Evolutionary conservation across 1,140 invertebrate genomes (phyloP).

Genomic region (Frieseomelitta varia): DNA sequence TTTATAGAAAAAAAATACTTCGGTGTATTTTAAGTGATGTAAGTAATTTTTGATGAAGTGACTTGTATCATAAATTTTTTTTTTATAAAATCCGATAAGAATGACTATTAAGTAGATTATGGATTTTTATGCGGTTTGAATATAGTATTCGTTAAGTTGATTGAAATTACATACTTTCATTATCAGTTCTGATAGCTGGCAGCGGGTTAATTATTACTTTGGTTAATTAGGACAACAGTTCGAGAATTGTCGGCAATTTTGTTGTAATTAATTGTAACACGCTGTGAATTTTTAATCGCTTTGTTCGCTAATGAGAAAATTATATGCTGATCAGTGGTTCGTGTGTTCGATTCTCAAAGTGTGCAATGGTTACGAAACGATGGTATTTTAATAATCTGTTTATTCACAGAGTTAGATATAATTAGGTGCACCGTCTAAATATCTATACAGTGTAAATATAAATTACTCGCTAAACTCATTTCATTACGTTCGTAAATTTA

Average conservation of each 20-base stretch:
- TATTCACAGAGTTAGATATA: not conserved
- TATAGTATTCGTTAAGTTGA: not conserved
- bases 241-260: not conserved
- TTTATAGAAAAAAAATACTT: too few relatives aligned
- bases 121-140: not conserved
- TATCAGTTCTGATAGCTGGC: not conserved
- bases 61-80: too few relatives aligned
- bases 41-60: too few relatives aligned
- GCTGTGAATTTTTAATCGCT: slow-evolving; percentile 7
- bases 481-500: too few relatives aligned
- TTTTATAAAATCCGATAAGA: too few relatives aligned
- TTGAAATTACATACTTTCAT: not conserved
- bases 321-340: not conserved
- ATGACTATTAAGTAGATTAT: too few relatives aligned
- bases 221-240: not conserved
- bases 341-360: too few relatives aligned
- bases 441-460: not conserved
- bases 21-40: too few relatives aligned
- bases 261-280: not conserved
- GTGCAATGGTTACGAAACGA: not conserved
- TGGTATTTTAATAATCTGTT: too few relatives aligned
- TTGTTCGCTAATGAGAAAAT: not conserved
- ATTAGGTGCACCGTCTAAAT: not conserved
- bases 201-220: not conserved
- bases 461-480: not conserved